Percentiles rank a stretch among this genome's conserved stretches.
Evolutionary conservation across 92 coral and sea anemone species (phyloP).

Genomic region (Ricordea florida): DNA sequence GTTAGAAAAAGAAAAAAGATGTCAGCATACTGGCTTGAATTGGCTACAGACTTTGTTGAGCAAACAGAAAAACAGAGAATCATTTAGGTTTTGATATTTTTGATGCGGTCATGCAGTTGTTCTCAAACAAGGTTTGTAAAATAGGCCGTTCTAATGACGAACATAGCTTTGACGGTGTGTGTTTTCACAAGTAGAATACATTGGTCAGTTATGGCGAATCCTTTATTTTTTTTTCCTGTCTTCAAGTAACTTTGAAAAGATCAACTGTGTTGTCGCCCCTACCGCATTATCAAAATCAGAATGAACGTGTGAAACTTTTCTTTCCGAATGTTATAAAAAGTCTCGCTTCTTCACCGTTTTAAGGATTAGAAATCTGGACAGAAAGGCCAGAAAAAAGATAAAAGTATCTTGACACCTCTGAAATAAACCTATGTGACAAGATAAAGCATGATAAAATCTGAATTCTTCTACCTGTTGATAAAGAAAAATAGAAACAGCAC

Average conservation of each 20-base stretch:
- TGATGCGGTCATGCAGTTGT: background rate
- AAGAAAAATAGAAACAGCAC: constrained; percentile 3
- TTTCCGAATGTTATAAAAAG: constrained; percentile 63
- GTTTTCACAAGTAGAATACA: background rate
- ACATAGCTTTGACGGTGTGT: background rate
- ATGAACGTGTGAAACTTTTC: background rate
- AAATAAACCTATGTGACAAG: constrained; percentile 22
- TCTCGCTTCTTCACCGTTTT: constrained; percentile 74
- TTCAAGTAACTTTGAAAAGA: background rate
- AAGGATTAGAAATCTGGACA: constrained; percentile 43
- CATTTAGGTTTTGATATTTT: background rate
- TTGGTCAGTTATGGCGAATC: background rate
- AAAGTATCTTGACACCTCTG: constrained; percentile 32
- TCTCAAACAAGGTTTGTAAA: constrained; percentile 39
- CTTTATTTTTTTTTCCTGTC: background rate
- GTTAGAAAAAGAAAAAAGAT: no score
- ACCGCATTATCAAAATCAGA: no score
- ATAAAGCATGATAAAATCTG: constrained; percentile 29
- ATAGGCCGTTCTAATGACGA: constrained; percentile 14
- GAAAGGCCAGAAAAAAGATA: constrained; percentile 16
- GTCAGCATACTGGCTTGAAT: no score
- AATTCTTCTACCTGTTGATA: constrained; percentile 26
- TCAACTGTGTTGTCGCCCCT: no score
- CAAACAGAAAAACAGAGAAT: background rate
- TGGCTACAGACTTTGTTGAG: constrained; percentile 13